A percentile compares a stretch with the other conserved stretches of the same genome.
These are phyloP conservation scores for Macroteleia sp. DNA, from an alignment of 2,888 invertebrate genomes.

Conservation along the genomic window DNA sequence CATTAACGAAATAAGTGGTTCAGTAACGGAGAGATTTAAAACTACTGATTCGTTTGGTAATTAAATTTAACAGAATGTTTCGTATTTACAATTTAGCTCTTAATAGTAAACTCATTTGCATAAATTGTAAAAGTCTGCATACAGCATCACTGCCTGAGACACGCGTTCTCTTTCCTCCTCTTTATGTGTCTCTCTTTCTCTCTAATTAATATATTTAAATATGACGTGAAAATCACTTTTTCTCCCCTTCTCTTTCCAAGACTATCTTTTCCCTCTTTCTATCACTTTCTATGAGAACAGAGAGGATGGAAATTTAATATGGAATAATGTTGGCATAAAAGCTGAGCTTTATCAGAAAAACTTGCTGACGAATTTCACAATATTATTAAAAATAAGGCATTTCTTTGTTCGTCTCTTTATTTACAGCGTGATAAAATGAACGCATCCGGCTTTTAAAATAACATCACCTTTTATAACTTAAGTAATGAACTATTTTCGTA, in stretches of 20 bases:
- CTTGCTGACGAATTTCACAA: conserved; percentile 43
- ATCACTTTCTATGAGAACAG: not conserved
- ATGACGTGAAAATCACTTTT: conserved; percentile 31
- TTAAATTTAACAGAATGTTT: conserved; percentile 15
- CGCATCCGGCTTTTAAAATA: not conserved
- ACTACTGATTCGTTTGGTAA: not conserved
- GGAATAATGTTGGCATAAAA: conserved; percentile 39
- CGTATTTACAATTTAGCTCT: conserved; percentile 30
- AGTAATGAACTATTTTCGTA: conserved; percentile 26
- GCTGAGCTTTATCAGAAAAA: conserved; percentile 35
- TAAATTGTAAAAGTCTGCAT: conserved; percentile 10
- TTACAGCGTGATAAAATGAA: conserved; percentile 24
- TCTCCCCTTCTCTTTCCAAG: not conserved
- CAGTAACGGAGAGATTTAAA: not conserved
- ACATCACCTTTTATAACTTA: conserved; percentile 26
- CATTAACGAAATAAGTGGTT: no score
- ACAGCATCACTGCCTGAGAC: conserved; percentile 14
- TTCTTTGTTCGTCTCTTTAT: conserved; percentile 28
- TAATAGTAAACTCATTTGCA: conserved; percentile 31
- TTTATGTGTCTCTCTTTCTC: no score
- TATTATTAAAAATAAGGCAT: conserved; percentile 46
- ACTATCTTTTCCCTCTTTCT: not conserved
- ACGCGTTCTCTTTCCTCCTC: no score
- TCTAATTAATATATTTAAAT: conserved; percentile 55
- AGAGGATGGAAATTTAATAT: conserved; percentile 28